A percentile compares a stretch with the other conserved stretches of the same genome.
phyloP scores from a whole-genome alignment of 2,888 invertebrate genomes.

The Orchesella flavescens region DNA sequence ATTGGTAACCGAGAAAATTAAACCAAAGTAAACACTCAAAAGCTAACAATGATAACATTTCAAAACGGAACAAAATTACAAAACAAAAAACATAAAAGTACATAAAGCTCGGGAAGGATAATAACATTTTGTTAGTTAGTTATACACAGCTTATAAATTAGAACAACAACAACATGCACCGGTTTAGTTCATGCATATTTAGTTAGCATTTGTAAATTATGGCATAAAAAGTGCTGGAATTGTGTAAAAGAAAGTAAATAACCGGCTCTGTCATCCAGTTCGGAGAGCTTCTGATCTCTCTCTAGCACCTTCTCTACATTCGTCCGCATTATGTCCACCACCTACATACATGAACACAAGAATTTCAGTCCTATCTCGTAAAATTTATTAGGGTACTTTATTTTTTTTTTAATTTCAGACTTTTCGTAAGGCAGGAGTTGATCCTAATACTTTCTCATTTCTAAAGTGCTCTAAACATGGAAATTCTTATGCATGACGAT shows the following conservation, averaged over 20 bases:
- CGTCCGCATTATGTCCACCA: constrained; percentile 94
- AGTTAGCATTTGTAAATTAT: background rate
- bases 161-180: background rate
- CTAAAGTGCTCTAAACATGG: no score
- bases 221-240: no score
- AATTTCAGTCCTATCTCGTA: background rate
- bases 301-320: constrained; percentile 97
- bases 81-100: background rate
- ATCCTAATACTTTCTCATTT: no score
- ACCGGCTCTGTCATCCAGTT: constrained; percentile 91
- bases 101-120: background rate
- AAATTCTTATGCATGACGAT: no score
- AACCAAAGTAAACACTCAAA: no score
- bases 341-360: constrained; percentile 75
- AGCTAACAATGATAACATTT: no score
- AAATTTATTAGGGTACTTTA: background rate
- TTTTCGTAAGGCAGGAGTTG: no score
- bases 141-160: no score
- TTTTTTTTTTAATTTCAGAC: no score
- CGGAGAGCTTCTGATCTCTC: constrained; percentile 94
- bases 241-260: constrained; percentile 14
- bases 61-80: background rate
- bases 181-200: background rate
- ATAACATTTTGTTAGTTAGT: no score
- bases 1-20: no score